These are phyloP conservation scores for Acomys russatus DNA, from an alignment of 2,797 vertebrate genomes.

Conservation along the genomic window DNA sequence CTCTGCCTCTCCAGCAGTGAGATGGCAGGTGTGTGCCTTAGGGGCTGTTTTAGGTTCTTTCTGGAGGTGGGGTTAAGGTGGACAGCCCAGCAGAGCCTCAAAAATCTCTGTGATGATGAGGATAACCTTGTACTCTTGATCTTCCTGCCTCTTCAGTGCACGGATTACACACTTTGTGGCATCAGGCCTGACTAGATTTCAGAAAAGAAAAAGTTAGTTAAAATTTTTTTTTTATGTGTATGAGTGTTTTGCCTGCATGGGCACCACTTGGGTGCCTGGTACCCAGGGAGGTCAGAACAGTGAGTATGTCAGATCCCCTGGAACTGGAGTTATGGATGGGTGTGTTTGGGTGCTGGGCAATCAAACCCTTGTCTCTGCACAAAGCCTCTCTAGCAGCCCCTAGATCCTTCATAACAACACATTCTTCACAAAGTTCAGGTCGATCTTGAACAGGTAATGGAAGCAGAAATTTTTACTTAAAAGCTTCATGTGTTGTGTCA, in stretches of 20 bases:
- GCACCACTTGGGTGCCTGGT: not conserved
- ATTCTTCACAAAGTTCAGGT: not conserved
- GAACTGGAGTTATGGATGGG: not conserved
- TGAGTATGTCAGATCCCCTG: not conserved
- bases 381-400: not conserved
- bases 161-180: not conserved
- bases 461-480: conserved; percentile 38
- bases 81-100: not conserved
- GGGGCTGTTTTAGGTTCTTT: not conserved
- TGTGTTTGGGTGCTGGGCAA: not conserved
- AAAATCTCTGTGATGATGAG: not conserved
- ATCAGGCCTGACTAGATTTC: not conserved
- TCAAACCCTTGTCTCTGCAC: not conserved
- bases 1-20: not conserved
- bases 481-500: not conserved
- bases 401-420: not conserved
- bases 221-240: not conserved
- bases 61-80: not conserved
- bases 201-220: not conserved
- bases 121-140: not conserved
- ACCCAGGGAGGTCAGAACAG: not conserved
- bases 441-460: conserved; percentile 19
- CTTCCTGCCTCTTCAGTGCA: not conserved
- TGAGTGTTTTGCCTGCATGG: not conserved
- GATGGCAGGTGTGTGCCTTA: not conserved